Evolutionary conservation across 2,888 invertebrate species (phyloP), one percentile per base, ranked within the genome.

Genomic region (Zhengitettix transpicula): DNA sequence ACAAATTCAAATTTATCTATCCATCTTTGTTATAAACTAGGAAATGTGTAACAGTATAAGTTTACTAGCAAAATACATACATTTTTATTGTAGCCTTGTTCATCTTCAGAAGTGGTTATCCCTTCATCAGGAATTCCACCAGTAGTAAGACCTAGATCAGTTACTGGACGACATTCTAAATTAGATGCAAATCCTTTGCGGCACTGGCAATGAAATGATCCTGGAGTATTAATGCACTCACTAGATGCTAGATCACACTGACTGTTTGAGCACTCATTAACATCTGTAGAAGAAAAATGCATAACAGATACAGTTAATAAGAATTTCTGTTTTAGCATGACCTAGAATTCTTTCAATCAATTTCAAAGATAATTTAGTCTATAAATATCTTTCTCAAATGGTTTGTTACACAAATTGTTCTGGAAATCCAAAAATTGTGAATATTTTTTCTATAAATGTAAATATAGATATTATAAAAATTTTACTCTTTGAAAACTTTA

Each of bases 211-310:
- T 84, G 85, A 75, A 93, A 94, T 15, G 73, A 70, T 52, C 94
- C 94, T 55, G 87, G 84, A 9, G 87, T 86, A 69, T 95, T 95
- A 65, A 85, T 83, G 71, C 94, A 94, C 71, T 92, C 90, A 0
- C 94, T 94, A 0, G 93, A 92, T 0, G 89, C 87, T 40, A 87
- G 75, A 69, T 94, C 94, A 71, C 94, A 95, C 71, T 93, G 92
- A 61, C 88, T 89, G 65, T 84, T 88, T 8, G 82, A 78, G 71
- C 94, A 94, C 74, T 94, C 94, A 68, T 94, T 93, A 63, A 94
- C 85, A 71, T 94, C 93, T 61, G 57, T 0, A 58, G 17, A 12
- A 16, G 2, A 7, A 28, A 28, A 28, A 28, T 28, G 28, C 28
- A 28, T 28, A 28, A 28, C 3, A 28, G n/a, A n/a, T n/a, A n/a